These are phyloP conservation scores for Tachycineta bicolor DNA, from an alignment of 2,113 vertebrate genomes.

Conservation along the genomic window DNA sequence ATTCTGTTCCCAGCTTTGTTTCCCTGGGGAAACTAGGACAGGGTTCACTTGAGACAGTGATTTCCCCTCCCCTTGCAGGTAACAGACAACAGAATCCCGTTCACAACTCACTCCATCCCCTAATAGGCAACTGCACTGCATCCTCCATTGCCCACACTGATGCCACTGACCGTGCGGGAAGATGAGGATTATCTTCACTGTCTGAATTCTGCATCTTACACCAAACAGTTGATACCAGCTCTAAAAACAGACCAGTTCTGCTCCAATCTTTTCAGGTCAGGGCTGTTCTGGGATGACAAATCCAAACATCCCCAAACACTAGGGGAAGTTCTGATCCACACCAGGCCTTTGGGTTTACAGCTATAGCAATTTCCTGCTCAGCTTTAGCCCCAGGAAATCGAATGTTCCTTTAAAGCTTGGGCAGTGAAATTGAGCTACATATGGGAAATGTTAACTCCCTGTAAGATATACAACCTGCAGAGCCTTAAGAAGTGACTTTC, in stretches of 20 bases:
- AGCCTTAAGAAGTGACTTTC: not conserved
- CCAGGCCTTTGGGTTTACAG: not conserved
- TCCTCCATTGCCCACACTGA: not conserved
- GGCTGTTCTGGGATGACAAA: not conserved
- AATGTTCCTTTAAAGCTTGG: not conserved
- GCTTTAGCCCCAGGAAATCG: not conserved
- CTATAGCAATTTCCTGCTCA: not conserved
- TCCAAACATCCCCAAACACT: not conserved
- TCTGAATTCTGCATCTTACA: not conserved
- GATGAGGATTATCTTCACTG: not conserved
- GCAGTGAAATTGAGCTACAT: not conserved
- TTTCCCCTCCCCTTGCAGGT: not conserved
- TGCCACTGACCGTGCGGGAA: rapidly evolving
- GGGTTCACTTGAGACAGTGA: not conserved
- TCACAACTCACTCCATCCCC: not conserved
- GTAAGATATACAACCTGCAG: not conserved
- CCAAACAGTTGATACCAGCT: not conserved
- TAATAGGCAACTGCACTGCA: not conserved
- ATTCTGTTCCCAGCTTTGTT: not conserved
- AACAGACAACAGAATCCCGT: not conserved
- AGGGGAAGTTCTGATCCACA: slow-evolving; percentile 3
- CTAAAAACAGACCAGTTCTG: not conserved
- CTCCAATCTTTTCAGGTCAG: not conserved
- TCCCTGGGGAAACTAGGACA: not conserved
- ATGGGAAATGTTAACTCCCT: rapidly evolving